Base-by-base conservation (phyloP, 2,113 vertebrate genomes). In the Eulemur rufifrons region DNA sequence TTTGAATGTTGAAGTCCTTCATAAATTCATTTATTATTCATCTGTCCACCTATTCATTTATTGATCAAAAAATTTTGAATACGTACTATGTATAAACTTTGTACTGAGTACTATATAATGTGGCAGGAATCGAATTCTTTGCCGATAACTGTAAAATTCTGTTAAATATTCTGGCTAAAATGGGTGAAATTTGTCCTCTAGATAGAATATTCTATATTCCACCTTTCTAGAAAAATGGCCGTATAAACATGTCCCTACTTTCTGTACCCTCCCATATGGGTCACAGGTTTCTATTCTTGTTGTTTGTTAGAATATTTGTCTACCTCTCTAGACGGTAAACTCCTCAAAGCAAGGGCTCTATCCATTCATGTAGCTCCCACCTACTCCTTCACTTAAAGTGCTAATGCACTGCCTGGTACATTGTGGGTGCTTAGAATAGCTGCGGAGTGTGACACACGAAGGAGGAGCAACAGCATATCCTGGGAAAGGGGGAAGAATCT, bases 71-170 rank as follows among this genome's bases (percentile, higher is more conserved):
- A 54, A 32, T n/a, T 69, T 68, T 74, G 6, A 81, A 50, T 18
- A 86, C 1, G 29, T 17, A 47, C 12, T 76, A 80, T 47, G 64
- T 29, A 66, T 32, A 80, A 73, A 80, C 56, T 32, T 39, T 39
- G 39, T 39, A 39, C 39, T 39, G 39, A 61, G n/a, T 47, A 34
- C 34, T 32, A 61, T 13, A 47, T 42, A 54, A 56, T 21, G 86
- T 81, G 32, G 34, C 47, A 47, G 13, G 90, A 95, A 71, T 61
- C 37, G 81, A 93, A 56, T 66, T 86, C 8, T 59, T 92, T 47
- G 29, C 25, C 32, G 20, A 20, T 45, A 9, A 1, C 25, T 50
- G 5, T 47, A 87, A 84, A 94, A 94, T 92, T 90, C 25, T 87
- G 54, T 50, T 54, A 86, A 82, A 59, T 42, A 63, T 21, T 15